Base-by-base conservation (phyloP, 2,888 invertebrate genomes). In the Drosophila emarginata region DNA sequence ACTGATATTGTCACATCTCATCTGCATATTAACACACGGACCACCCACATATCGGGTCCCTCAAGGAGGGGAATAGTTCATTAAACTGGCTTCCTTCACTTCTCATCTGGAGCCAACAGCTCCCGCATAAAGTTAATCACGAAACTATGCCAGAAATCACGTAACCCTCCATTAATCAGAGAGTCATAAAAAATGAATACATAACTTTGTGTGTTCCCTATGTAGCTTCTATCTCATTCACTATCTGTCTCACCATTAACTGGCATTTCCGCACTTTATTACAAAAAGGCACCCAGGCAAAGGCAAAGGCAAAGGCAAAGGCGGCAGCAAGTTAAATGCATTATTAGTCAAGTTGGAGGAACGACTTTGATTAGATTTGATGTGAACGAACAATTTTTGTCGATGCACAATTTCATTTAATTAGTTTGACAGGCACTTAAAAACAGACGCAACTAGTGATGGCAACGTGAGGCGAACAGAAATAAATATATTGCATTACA, bases 341-440 rank as follows among this genome's bases (percentile, higher is more conserved):
- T 73, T 87, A 84, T 87, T 84, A 87, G 82, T 85, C 85, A 84
- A 85, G 72, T 79, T 80, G 45, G 11, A 45, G 45, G 54, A 60
- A 64, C 28, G 76, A 68, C 70, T 69, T 54, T 67, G 87, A 83
- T 86, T 83, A 75, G 69, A 74, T 71, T 64, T 70, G 65, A 64
- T 71, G 56, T 39, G 60, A 56, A 23, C 62, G 39, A 57, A 28
- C 56, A 36, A 15, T 64, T 74, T 78, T 80, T 78, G 83, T 82
- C 77, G 78, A 72, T 78, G 56, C 78, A 74, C 74, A 83, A 83
- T 79, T 86, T 69, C 73, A 72, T 85, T 87, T 85, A 87, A 87
- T 87, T 85, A 86, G 86, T 85, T 83, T 85, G 85, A 85, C 88
- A 85, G 85, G 61, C 76, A 87, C 85, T 86, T 72, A 72, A 76